Conservation (phyloP, 2,888 invertebrate genomes). For the Melanostoma mellinum region DNA sequence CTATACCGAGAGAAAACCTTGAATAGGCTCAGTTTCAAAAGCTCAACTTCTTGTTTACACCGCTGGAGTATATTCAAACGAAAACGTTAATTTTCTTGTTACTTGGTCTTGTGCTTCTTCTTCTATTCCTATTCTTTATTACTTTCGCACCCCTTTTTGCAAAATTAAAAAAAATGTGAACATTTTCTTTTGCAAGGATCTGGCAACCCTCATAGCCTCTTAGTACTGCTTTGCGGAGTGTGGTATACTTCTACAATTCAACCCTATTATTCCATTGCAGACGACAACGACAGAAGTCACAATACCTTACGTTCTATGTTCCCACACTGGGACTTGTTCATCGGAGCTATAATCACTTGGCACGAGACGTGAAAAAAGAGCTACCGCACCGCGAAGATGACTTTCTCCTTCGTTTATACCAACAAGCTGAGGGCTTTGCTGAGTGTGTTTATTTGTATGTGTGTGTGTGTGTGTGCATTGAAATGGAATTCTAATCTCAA, state of each 20-base stretch:
- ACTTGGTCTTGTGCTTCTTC: too few species aligned
- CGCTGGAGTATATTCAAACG: too few species aligned
- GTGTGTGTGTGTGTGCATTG: constrained; percentile 16
- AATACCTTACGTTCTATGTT: constrained; percentile 30
- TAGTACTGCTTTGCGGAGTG: neutral
- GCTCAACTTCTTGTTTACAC: too few species aligned
- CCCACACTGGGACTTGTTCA: constrained; percentile 34
- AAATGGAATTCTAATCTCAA: constrained; percentile 47
- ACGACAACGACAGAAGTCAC: constrained; percentile 39
- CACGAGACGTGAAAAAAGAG: constrained; percentile 38
- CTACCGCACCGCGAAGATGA: constrained; percentile 44
- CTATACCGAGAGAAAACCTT: too few species aligned
- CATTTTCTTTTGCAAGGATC: constrained; percentile 7
- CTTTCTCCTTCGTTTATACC: constrained; percentile 67
- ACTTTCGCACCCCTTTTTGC: too few species aligned
- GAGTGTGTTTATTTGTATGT: neutral
- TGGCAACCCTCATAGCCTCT: constrained; percentile 7
- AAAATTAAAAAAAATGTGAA: too few species aligned
- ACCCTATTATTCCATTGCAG: constrained; percentile 44
- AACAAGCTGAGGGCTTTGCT: constrained; percentile 3
- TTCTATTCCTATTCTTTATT: too few species aligned
- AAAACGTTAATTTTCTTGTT: too few species aligned
- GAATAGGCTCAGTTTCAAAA: too few species aligned
- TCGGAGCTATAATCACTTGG: constrained; percentile 60
- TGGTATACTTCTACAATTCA: constrained; percentile 17